A percentile compares a stretch with the other conserved stretches of the same genome.
These are phyloP conservation scores for Campoplex capitator DNA, from an alignment of 2,888 invertebrate species.

Conservation along the genomic window DNA sequence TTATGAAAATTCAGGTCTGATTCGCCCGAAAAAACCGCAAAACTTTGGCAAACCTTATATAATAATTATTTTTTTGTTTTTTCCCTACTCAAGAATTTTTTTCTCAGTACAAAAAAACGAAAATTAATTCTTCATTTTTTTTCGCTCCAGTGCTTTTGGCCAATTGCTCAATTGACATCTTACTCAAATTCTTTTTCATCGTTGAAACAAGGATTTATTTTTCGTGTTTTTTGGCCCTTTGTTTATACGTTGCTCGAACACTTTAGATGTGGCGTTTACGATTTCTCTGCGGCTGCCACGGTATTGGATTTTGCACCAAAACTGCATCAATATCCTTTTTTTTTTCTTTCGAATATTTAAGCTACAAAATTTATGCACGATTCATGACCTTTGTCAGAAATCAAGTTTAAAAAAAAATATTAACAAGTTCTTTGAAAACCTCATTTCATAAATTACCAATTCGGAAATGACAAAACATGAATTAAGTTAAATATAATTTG, in stretches of 20 bases:
- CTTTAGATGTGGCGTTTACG: background rate
- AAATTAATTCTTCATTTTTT: background rate
- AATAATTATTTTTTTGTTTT: constrained; percentile 3
- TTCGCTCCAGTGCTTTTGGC: background rate
- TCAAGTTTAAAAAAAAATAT: background rate
- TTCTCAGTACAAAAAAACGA: background rate
- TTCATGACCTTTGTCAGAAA: background rate
- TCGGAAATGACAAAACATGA: background rate
- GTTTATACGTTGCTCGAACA: constrained; percentile 14
- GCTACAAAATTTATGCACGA: background rate
- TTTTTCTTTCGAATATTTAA: background rate
- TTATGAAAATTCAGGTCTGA: constrained; percentile 13
- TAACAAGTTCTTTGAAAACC: background rate
- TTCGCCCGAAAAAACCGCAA: background rate
- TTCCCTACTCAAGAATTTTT: background rate
- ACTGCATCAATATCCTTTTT: background rate
- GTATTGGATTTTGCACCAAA: background rate
- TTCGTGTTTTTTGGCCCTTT: constrained; percentile 20
- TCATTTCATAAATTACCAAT: background rate
- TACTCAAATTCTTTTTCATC: background rate
- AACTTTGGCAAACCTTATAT: constrained; percentile 1
- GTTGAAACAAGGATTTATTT: background rate
- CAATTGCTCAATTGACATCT: background rate
- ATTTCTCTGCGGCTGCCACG: background rate
- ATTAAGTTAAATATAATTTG: background rate